Base-by-base conservation (phyloP, 92 coral and sea anemone genomes). In the Nematostella vectensis region DNA sequence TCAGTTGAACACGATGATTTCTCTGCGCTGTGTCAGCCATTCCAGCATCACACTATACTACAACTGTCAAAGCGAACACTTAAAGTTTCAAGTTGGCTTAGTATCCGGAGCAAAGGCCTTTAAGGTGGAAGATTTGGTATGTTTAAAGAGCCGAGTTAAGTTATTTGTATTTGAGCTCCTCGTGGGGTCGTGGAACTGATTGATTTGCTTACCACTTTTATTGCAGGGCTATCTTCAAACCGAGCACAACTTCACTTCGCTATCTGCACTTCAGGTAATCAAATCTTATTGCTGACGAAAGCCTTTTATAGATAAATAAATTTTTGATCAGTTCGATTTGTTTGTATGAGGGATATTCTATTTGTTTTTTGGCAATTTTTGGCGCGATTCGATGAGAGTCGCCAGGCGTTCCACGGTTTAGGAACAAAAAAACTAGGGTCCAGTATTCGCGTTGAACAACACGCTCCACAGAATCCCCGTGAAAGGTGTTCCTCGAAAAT, bases 81-180 rank as follows among this genome's bases (percentile, higher is more conserved):
- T 84, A 23, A 91, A 91, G 66, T 65, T 81, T 27, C 82, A 71
- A 19, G 88, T 91, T 36, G 98, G 95, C 24, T 58, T 66, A 49
- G 55, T 71, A 4, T 74, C 71, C 26, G 96, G 86, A 28, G 78
- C 78, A 24, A 76, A 75, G 54, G 47, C 85, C 12, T 87, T 80
- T 44, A 79, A 65, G 9, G 57, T 85, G 22, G 59, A 70, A 48
- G 85, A 82, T 1, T 74, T 85, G 88, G 96, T 89, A 67, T 39
- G 83, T 47, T 4, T 16, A 45, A 8, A 36, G 15, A 8, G 42
- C 15, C 15, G 15, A 36, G n/a, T n/a, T n/a, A n/a, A n/a, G n/a
- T n/a, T n/a, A n/a, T n/a, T n/a, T n/a, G n/a, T n/a, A n/a, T n/a
- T n/a, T n/a, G n/a, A n/a, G n/a, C n/a, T n/a, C n/a, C n/a, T n/a